Percentiles rank a stretch among this genome's conserved stretches.
Conservation (phyloP, 1,140 invertebrate genomes). For the Harlomillsia oculata region DNA sequence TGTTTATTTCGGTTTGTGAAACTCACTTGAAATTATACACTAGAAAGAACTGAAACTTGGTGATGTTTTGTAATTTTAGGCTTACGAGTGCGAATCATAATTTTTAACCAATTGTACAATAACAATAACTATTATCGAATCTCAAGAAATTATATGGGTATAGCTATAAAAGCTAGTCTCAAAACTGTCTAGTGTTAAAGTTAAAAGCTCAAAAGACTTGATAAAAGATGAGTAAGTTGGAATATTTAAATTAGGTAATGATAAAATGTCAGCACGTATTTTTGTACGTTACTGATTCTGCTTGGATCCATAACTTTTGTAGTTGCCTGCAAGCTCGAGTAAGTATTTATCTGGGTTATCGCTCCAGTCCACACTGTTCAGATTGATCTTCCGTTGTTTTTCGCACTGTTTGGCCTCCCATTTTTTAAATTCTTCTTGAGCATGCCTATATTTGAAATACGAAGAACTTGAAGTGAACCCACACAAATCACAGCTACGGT, state of each 20-base stretch:
- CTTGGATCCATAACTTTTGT: constrained; percentile 26
- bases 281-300: background rate
- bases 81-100: too few relatives aligned
- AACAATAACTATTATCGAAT: too few relatives aligned
- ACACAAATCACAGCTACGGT: constrained; percentile 1
- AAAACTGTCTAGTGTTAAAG: too few relatives aligned
- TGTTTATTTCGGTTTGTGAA: too few relatives aligned
- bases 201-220: too few relatives aligned
- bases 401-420: constrained; percentile 82
- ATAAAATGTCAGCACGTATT: background rate
- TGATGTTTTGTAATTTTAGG: too few relatives aligned
- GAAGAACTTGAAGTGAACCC: background rate
- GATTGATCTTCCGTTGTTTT: constrained; percentile 64
- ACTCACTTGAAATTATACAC: too few relatives aligned
- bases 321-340: constrained; percentile 64
- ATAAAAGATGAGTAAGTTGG: too few relatives aligned
- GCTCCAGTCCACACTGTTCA: constrained; percentile 74
- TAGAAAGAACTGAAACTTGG: too few relatives aligned
- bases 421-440: constrained; percentile 75
- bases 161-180: too few relatives aligned
- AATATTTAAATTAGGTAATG: background rate
- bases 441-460: constrained; percentile 49
- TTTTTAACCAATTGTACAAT: too few relatives aligned
- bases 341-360: constrained; percentile 84
- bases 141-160: too few relatives aligned